These are phyloP conservation scores for Myxocyprinus asiaticus DNA, from an alignment of 2,113 vertebrate species.

Conservation along the genomic window DNA sequence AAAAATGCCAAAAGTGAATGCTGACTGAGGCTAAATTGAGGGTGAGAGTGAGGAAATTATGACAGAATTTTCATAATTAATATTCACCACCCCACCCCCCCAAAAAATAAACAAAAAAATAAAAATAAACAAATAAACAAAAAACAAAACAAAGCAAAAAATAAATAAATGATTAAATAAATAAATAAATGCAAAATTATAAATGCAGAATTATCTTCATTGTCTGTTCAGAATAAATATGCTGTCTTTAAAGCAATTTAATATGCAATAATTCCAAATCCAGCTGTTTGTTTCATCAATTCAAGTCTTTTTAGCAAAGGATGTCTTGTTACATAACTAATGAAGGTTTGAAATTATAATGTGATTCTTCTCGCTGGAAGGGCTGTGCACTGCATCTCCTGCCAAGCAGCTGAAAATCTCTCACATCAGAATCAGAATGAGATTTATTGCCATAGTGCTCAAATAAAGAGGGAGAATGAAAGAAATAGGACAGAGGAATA, in stretches of 20 bases:
- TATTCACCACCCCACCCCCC: too few species aligned
- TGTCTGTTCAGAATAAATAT: too few species aligned
- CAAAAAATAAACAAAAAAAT: too few species aligned
- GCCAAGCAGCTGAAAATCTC: slow-evolving; percentile 15
- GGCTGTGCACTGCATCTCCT: not conserved
- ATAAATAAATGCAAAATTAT: too few species aligned
- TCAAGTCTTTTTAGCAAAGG: slow-evolving; percentile 5
- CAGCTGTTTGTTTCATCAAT: not conserved
- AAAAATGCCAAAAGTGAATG: too few species aligned
- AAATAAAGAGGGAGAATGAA: not conserved
- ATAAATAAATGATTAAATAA: too few species aligned
- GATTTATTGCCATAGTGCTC: not conserved
- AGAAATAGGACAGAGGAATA: not conserved
- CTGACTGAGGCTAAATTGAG: too few species aligned
- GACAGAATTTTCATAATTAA: too few species aligned
- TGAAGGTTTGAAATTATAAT: slow-evolving; percentile 33
- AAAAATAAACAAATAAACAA: too few species aligned
- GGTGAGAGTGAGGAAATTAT: too few species aligned
- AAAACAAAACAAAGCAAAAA: too few species aligned
- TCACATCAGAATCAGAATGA: not conserved
- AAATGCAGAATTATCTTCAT: too few species aligned
- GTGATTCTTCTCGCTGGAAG: slow-evolving; percentile 11
- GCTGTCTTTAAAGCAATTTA: not conserved
- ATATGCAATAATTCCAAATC: not conserved
- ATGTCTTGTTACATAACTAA: slow-evolving; percentile 24